Percentiles rank a stretch among this genome's conserved stretches.
phyloP scores from a whole-genome alignment of 2,113 vertebrate genomes.

The Perccottus glenii region DNA sequence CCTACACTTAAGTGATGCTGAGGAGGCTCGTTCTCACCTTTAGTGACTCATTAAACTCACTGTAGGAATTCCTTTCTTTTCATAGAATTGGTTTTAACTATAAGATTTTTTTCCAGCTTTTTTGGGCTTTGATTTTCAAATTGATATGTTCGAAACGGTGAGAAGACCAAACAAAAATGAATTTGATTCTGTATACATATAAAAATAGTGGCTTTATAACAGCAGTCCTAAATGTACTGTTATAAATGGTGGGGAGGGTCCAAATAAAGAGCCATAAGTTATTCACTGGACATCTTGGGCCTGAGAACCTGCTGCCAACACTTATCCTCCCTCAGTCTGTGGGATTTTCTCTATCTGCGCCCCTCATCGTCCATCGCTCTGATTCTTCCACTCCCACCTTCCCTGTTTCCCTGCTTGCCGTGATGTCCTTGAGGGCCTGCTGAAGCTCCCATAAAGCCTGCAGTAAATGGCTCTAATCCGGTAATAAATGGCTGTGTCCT shows the following conservation, averaged over 20 bases:
- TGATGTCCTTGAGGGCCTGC: constrained; percentile 83
- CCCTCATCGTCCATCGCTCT: constrained; percentile 32
- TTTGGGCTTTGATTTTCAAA: no score
- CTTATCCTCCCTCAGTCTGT: constrained; percentile 19
- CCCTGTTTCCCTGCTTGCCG: constrained; percentile 48
- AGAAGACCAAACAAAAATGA: no score
- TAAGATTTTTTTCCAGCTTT: no score
- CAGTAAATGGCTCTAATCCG: constrained; percentile 85
- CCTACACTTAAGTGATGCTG: no score
- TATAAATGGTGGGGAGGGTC: neutral
- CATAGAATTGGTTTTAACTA: no score
- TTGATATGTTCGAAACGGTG: no score
- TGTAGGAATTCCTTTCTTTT: no score
- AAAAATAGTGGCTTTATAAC: no score
- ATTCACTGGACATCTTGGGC: constrained; percentile 24
- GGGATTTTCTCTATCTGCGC: constrained; percentile 57
- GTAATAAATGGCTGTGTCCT: constrained; percentile 85
- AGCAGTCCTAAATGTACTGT: no score
- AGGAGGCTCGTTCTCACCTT: no score
- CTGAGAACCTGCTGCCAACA: constrained; percentile 30
- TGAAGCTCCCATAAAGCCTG: constrained; percentile 82
- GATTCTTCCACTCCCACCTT: constrained; percentile 43
- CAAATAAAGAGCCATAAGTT: constrained; percentile 5
- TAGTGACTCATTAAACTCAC: no score
- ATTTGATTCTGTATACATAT: no score